Evolutionary conservation across 2,888 invertebrate species (phyloP), one percentile per base, ranked within the genome.

Genomic region (Metellina segmentata): DNA sequence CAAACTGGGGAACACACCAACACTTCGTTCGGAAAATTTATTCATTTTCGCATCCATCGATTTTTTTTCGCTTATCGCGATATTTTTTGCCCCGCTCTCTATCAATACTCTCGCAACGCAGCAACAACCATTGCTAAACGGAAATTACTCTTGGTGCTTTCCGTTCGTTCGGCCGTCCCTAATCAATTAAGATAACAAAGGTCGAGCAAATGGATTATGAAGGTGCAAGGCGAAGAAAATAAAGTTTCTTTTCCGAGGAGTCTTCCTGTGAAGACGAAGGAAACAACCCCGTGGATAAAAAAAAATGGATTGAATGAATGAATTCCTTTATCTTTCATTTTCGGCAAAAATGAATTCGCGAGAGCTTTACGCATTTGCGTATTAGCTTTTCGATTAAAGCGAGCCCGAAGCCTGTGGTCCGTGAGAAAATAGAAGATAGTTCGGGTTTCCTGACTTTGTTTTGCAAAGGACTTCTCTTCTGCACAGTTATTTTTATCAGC

Each of bases 181-280:
- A 70, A 87, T 87, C 78, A 87, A 87, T 87, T 87, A 87, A 87
- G 87, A 87, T 87, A 79, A 87, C 51, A 87, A 77, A 85, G 20
- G 71, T 70, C 70, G 16, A 71, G 71, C 61, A 79, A 77, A 70
- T 78, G 79, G 71, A 48, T 79, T 79, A 52, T 81, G 69, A 79
- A 79, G 53, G 51, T 11, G n/a, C 7, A 49, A 77, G 49, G 7
- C 13, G 53, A 74, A 77, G 19, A 61, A 34, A 61, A 77, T 48
- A 85, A 70, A 77, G 19, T 5, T 70, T 78, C 34, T 13, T 6
- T 9, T 9, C 20, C 52, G 20, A 51, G 61, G 13, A 6, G 61
- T 61, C 61, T 61, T 61, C 61, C 9, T 61, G 13, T 61, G 11
- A 16, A 61, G 7, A 6, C 16, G 9, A 61, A 16, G 61, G 4